Percentiles rank a stretch among this genome's conserved stretches.
phyloP scores from a whole-genome alignment of 2,888 invertebrate genomes.

The Eilema depressum region DNA sequence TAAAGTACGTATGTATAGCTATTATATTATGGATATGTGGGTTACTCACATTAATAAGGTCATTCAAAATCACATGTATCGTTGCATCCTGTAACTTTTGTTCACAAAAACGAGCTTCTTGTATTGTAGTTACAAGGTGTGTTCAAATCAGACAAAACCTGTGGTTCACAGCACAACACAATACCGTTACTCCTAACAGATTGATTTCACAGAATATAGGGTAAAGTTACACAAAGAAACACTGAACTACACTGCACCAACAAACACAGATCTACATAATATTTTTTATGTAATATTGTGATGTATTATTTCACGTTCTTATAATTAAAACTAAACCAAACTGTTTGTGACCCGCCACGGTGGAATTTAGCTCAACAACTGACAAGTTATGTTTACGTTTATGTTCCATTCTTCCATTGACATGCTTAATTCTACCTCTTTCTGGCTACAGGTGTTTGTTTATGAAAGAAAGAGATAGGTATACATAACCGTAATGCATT shows the following conservation, averaged over 20 bases:
- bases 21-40: conserved; percentile 5
- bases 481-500: conserved; percentile 51
- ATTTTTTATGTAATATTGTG: conserved; percentile 41
- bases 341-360: conserved; percentile 59
- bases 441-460: conserved; percentile 34
- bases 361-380: conserved; percentile 72
- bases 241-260: conserved; percentile 38
- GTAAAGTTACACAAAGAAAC: conserved; percentile 38
- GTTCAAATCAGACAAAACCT: conserved; percentile 69
- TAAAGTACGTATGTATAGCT: conserved; percentile 9
- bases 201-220: conserved; percentile 59
- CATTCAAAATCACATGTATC: conserved; percentile 65
- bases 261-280: conserved; percentile 44
- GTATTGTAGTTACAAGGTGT: conserved; percentile 61
- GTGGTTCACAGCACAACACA: conserved; percentile 53
- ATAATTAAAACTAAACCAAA: conserved; percentile 36
- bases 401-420: conserved; percentile 64
- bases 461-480: conserved; percentile 49
- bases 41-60: conserved; percentile 45
- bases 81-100: conserved; percentile 68
- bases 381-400: conserved; percentile 77
- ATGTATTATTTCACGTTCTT: conserved; percentile 30
- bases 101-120: conserved; percentile 65
- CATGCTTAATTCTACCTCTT: conserved; percentile 56
- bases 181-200: conserved; percentile 73